A percentile compares a stretch with the other conserved stretches of the same genome.
phyloP scores from a whole-genome alignment of 2,797 vertebrate genomes.

The Lepus oiostolus region DNA sequence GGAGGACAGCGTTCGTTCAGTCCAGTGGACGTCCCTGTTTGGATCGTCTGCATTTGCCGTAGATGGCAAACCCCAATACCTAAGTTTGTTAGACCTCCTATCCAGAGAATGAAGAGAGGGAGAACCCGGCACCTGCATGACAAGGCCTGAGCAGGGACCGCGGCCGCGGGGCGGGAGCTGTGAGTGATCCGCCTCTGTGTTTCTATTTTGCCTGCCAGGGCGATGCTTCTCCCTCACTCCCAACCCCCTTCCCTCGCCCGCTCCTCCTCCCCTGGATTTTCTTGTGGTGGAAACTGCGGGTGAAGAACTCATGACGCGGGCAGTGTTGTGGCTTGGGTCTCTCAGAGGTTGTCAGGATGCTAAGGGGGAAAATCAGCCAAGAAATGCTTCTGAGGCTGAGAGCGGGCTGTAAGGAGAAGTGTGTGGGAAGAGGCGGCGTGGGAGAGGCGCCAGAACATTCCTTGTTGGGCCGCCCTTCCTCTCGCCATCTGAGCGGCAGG shows the following conservation, averaged over 20 bases:
- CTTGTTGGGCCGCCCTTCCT: conserved; percentile 56
- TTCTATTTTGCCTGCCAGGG: neutral
- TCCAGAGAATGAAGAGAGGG: neutral
- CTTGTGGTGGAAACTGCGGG: neutral
- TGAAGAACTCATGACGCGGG: conserved; percentile 6
- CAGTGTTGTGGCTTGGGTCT: neutral
- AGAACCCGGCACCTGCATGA: neutral
- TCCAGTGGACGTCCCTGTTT: neutral
- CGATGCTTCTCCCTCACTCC: neutral
- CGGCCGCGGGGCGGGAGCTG: neutral
- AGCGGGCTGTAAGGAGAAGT: neutral
- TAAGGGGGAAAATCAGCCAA: neutral
- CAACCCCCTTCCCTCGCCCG: neutral
- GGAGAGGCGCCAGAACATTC: neutral
- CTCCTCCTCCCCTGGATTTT: neutral
- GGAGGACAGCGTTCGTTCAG: neutral
- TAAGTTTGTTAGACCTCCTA: neutral
- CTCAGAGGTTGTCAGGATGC: neutral
- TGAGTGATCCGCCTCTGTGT: neutral
- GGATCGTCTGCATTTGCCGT: neutral
- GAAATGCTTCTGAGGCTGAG: neutral
- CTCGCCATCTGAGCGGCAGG: conserved; percentile 53
- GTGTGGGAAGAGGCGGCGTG: neutral
- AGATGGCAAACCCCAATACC: neutral
- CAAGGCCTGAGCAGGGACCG: neutral